These are phyloP conservation scores for Hesperophylax magnus DNA, from an alignment of 1,140 invertebrate species.

Conservation along the genomic window DNA sequence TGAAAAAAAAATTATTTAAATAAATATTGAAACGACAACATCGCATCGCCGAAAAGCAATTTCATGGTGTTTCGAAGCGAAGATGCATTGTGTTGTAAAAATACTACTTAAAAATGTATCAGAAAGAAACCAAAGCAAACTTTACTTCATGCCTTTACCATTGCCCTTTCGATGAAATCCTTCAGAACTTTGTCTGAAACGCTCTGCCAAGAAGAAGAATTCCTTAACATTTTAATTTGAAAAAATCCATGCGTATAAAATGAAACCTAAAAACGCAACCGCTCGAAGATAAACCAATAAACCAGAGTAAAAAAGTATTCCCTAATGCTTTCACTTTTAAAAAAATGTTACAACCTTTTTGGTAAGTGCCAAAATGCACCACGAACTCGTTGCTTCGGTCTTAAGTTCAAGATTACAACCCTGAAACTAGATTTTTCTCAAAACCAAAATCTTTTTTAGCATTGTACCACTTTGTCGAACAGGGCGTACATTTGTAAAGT, in stretches of 20 bases:
- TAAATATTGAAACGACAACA: constrained; percentile 7
- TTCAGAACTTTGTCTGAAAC: neutral
- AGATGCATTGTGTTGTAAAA: neutral
- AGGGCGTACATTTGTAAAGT: neutral
- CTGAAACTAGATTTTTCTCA: constrained; percentile 11
- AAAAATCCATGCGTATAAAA: constrained; percentile 33
- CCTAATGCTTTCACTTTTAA: no score
- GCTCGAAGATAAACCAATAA: neutral
- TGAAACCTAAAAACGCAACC: neutral
- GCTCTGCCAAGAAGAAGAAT: neutral
- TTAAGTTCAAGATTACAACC: constrained; percentile 24
- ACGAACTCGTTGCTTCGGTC: neutral
- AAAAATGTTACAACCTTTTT: neutral
- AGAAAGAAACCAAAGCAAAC: neutral
- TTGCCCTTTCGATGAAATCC: neutral
- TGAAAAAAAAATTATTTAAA: neutral
- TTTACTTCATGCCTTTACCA: neutral
- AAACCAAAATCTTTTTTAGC: neutral
- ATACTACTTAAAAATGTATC: neutral
- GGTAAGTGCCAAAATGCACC: neutral
- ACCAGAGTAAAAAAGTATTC: neutral
- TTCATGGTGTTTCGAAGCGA: neutral
- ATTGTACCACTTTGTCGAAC: neutral
- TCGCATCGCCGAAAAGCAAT: neutral
- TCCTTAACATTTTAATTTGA: constrained; percentile 26